Evolutionary conservation across 2,113 vertebrate genomes (phyloP).

Genomic region (Danio rerio): GRCz12tu NC_133191.1:42777001-42777500

Average conservation of each 20-base stretch:
- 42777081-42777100: too few species aligned
- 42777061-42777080: too few species aligned
- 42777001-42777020: too few species aligned
- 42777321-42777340: conserved; percentile 74
- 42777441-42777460: conserved; percentile 74
- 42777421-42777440: conserved; percentile 72
- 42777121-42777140: neutral
- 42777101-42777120: too few species aligned
- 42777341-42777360: conserved; percentile 71
- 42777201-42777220: conserved; percentile 66
- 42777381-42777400: conserved; percentile 61
- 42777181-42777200: conserved; percentile 66
- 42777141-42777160: neutral
- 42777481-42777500: too few species aligned
- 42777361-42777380: conserved; percentile 46
- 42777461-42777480: neutral
- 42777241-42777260: conserved; percentile 61
- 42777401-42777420: conserved; percentile 75
- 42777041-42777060: too few species aligned
- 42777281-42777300: conserved; percentile 71
- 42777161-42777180: conserved; percentile 42
- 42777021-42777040: too few species aligned
- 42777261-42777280: conserved; percentile 76
- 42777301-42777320: conserved; percentile 70
- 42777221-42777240: conserved; percentile 65